Conservation (phyloP, 2,888 invertebrate genomes). For the Lasioglossum villosulum region DNA sequence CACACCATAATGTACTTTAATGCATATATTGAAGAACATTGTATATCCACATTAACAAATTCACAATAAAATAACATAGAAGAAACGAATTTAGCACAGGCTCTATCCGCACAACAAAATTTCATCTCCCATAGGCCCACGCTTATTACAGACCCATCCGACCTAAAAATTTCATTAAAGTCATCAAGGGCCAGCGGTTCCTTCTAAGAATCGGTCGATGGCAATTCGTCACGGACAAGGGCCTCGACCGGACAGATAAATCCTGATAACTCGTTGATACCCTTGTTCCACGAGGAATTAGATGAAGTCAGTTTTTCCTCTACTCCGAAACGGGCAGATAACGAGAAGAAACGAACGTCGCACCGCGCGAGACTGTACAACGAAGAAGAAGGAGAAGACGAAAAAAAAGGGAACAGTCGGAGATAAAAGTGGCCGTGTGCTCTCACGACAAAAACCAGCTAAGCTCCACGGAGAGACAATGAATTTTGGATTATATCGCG, state of each 20-base stretch:
- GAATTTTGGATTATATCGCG: constrained; percentile 54
- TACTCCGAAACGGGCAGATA: background rate
- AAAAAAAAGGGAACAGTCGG: background rate
- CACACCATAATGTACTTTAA: too few relatives aligned
- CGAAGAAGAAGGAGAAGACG: background rate
- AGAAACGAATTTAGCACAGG: background rate
- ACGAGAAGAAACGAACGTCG: background rate
- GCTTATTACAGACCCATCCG: background rate
- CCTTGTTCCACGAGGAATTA: constrained; percentile 1
- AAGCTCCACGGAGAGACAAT: constrained; percentile 29
- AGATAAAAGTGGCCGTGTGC: background rate
- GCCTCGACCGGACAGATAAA: constrained; percentile 3
- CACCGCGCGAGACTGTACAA: background rate
- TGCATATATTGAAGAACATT: background rate
- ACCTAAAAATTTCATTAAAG: background rate
- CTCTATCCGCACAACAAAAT: background rate
- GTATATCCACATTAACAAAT: background rate
- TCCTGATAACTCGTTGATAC: constrained; percentile 32
- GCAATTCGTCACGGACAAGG: constrained; percentile 24
- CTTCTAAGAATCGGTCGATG: constrained; percentile 8
- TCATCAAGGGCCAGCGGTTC: background rate
- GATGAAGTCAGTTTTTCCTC: background rate
- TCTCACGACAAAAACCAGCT: constrained; percentile 14
- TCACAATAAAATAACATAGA: too few relatives aligned
- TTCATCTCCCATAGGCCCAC: background rate